Base-by-base conservation (phyloP, 2,888 invertebrate species). In the Phorcus lineatus region DNA sequence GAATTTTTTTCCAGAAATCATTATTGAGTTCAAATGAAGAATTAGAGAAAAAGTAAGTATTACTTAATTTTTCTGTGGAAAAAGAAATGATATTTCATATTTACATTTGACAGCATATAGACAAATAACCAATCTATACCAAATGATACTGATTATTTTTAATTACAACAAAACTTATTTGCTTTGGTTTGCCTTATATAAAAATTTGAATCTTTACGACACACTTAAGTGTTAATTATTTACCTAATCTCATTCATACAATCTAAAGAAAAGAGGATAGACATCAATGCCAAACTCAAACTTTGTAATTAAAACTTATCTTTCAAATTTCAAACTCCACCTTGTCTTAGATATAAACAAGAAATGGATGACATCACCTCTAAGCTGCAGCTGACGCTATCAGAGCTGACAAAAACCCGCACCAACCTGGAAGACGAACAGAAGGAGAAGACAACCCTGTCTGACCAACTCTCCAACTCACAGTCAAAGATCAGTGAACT, bases 351-450 rank as follows among this genome's bases (percentile, higher is more conserved):
- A 79, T 85, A 87, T 67, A 82, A 83, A 52, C 82, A 82, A 55
- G 90, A 90, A 77, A 82, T 88, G 31, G 88, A 89, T 36, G 90
- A 90, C 81, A 80, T 91, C 53, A 89, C 88, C 82, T 83, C 86
- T 16, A 90, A 91, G 79, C 82, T 90, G 70, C 89, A 91, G 67
- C 78, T 90, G 74, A 86, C 89, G 11, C 80, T 91, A 67, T 86
- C 86, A 62, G 91, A 91, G 78, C 82, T 91, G 47, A 85, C 86
- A 31, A 88, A 87, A 83, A 84, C 88, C 24, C 89, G 88, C 80
- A 77, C 85, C 36, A 78, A 85, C 9, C 19, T 79, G 0, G 85
- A 86, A 19, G 74, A 79, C 11, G 80, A 83, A 11, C 31, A 76
- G 11, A 31, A 24, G 13, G 81, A 85, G 19, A 83, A 84, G 24